Conservation (phyloP, 1,140 invertebrate species). For the Pseudomyrmex dendroicus region DNA sequence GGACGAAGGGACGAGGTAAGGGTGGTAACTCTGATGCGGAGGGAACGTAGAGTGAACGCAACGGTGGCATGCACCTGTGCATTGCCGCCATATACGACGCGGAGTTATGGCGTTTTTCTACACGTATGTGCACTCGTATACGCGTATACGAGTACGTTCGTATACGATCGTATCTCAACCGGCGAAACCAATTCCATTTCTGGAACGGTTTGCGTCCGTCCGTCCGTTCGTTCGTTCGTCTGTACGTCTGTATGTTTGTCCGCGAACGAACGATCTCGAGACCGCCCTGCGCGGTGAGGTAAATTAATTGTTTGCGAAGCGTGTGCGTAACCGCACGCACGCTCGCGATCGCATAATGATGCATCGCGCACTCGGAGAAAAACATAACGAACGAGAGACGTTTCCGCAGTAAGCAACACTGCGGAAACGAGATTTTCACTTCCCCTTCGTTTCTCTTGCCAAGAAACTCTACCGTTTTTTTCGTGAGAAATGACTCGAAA, state of each 20-base stretch:
- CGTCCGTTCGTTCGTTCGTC: slow-evolving; percentile 39
- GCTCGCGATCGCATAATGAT: background rate
- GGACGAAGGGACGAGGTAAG: slow-evolving; percentile 65
- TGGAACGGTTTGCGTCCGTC: slow-evolving; percentile 71
- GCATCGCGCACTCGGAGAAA: slow-evolving; percentile 2
- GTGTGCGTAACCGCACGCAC: slow-evolving; percentile 48
- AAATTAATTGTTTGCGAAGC: slow-evolving; percentile 80
- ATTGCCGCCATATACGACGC: slow-evolving; percentile 82
- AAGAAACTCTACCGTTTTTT: slow-evolving; percentile 31
- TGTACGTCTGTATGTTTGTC: slow-evolving; percentile 63
- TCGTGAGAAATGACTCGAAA: slow-evolving; percentile 40
- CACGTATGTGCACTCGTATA: slow-evolving; percentile 55
- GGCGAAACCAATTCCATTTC: slow-evolving; percentile 83
- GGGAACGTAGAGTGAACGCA: slow-evolving; percentile 66
- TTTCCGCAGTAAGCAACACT: slow-evolving; percentile 9
- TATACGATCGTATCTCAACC: slow-evolving; percentile 81
- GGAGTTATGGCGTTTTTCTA: slow-evolving; percentile 84
- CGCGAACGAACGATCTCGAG: slow-evolving; percentile 61
- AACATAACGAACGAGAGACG: background rate
- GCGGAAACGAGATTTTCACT: slow-evolving; percentile 23
- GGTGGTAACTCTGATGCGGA: slow-evolving; percentile 56
- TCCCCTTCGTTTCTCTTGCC: background rate
- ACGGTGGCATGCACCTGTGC: slow-evolving; percentile 81
- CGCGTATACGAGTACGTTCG: slow-evolving; percentile 38
- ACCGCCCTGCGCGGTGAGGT: slow-evolving; percentile 64